These are phyloP conservation scores for Macroglossus sobrinus DNA, from an alignment of 2,113 vertebrate genomes.

Conservation along the genomic window DNA sequence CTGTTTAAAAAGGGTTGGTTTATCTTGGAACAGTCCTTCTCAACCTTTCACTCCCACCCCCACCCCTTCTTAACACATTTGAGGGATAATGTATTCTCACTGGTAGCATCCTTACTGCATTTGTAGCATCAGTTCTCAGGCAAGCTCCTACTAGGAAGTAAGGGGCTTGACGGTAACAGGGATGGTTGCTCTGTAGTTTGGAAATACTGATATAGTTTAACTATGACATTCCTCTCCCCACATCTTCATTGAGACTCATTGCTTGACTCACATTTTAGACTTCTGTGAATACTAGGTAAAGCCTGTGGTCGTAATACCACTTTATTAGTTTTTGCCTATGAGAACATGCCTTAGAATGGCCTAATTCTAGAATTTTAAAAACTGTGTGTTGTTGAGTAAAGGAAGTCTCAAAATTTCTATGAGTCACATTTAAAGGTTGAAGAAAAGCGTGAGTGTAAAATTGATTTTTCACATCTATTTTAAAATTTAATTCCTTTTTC, in stretches of 20 bases:
- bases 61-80: background rate
- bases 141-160: background rate
- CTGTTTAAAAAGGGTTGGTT: background rate
- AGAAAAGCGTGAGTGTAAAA: background rate
- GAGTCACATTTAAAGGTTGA: background rate
- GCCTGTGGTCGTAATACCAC: background rate
- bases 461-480: constrained; percentile 12
- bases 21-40: background rate
- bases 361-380: background rate
- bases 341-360: background rate
- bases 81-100: background rate
- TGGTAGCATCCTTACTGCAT: background rate
- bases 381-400: background rate
- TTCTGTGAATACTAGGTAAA: background rate
- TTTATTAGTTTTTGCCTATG: background rate
- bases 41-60: background rate
- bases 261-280: background rate
- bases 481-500: background rate
- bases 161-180: background rate
- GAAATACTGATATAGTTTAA: background rate
- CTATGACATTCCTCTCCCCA: background rate
- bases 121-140: background rate
- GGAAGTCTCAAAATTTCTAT: background rate
- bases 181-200: background rate
- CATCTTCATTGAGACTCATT: background rate